A percentile compares a stretch with the other conserved stretches of the same genome.
Conservation (phyloP, 2,797 vertebrate species). For the Cynodonichthys magdalenae region DNA sequence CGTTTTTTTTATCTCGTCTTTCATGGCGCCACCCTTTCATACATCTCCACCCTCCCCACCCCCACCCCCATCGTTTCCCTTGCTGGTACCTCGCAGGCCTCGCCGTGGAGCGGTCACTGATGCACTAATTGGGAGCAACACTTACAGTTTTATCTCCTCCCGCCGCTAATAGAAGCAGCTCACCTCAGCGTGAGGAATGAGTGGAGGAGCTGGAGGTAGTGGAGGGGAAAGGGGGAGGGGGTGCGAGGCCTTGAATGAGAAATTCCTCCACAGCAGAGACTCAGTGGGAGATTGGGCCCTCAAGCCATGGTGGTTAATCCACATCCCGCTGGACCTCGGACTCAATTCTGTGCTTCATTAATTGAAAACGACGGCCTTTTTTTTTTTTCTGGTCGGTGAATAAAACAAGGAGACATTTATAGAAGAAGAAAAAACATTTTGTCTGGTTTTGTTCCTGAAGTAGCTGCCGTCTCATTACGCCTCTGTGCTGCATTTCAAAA, state of each 20-base stretch:
- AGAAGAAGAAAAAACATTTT: slow-evolving; percentile 57
- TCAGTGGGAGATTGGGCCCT: slow-evolving; percentile 86
- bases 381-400: slow-evolving; percentile 64
- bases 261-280: slow-evolving; percentile 77
- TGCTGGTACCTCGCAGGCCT: slow-evolving; percentile 46
- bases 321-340: slow-evolving; percentile 90
- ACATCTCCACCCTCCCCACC: slow-evolving; percentile 43
- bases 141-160: slow-evolving; percentile 99
- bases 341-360: slow-evolving; percentile 98
- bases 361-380: slow-evolving; percentile 93
- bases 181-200: slow-evolving; percentile 68
- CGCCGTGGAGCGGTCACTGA: slow-evolving; percentile 93
- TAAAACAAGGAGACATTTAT: slow-evolving; percentile 70
- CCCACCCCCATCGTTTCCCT: background rate
- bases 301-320: slow-evolving; percentile 93
- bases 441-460: slow-evolving; percentile 74
- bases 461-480: slow-evolving; percentile 74
- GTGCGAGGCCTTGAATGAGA: slow-evolving; percentile 85
- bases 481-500: slow-evolving; percentile 69
- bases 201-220: slow-evolving; percentile 50
- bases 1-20: slow-evolving; percentile 78
- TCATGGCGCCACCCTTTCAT: slow-evolving; percentile 55
- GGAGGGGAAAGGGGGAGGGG: background rate
- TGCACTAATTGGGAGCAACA: slow-evolving; percentile 99
- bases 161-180: slow-evolving; percentile 91